phyloP scores from a whole-genome alignment of 2,888 invertebrate genomes.

The Blastobasis lacticolella region DNA sequence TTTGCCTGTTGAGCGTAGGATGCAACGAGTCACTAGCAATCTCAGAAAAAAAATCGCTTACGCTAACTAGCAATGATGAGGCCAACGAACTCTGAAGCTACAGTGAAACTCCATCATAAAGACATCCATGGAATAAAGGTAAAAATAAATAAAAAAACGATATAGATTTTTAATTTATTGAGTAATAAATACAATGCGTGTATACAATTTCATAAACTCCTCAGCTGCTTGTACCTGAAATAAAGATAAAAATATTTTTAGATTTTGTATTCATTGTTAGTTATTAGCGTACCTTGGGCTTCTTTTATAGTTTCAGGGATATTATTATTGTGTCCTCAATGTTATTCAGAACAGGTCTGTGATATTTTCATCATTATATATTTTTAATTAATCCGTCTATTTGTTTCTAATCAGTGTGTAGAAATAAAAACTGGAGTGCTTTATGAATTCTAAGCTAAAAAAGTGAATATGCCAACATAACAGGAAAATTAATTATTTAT shows the following conservation, averaged over 20 bases:
- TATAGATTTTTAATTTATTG: neutral
- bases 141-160: neutral
- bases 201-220: neutral
- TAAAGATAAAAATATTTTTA: neutral
- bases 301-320: neutral
- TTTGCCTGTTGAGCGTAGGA: too few species aligned
- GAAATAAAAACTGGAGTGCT: neutral
- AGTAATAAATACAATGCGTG: neutral
- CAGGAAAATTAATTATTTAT: conserved; percentile 6
- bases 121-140: neutral
- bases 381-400: neutral
- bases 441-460: neutral
- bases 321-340: conserved; percentile 42
- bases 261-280: neutral
- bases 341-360: conserved; percentile 70
- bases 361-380: conserved; percentile 48
- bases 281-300: neutral
- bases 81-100: too few species aligned
- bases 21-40: too few species aligned
- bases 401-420: neutral
- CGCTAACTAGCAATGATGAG: too few species aligned
- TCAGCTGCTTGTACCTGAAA: neutral
- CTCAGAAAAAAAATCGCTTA: too few species aligned
- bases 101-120: neutral
- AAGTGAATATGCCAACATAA: neutral